Conservation (phyloP, 2,888 invertebrate species). For the Drosophila lutescens region DNA sequence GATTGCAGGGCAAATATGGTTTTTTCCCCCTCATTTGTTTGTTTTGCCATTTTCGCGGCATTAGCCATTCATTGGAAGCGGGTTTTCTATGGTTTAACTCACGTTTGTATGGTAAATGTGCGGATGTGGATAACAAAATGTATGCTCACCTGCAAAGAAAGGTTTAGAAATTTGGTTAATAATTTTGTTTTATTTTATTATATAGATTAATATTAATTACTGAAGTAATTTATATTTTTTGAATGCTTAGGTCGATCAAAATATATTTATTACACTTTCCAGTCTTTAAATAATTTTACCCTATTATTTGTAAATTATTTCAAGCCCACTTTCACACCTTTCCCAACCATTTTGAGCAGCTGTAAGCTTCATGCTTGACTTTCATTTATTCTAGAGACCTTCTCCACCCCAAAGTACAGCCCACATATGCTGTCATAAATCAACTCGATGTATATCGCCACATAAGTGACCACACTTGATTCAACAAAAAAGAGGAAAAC, state of each 20-base stretch:
- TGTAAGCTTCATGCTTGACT: slow-evolving; percentile 11
- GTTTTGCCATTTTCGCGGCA: slow-evolving; percentile 19
- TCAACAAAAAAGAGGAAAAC: slow-evolving; percentile 28
- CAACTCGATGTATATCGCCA: slow-evolving; percentile 36
- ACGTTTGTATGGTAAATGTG: background rate
- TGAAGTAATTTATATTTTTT: no score
- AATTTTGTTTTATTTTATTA: background rate
- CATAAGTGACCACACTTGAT: slow-evolving; percentile 50
- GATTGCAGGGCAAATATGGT: slow-evolving; percentile 34
- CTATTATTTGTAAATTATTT: slow-evolving; percentile 2
- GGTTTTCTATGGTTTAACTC: slow-evolving; percentile 5
- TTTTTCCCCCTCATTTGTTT: slow-evolving; percentile 5
- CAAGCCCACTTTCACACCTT: slow-evolving; percentile 14
- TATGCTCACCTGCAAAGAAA: slow-evolving; percentile 31
- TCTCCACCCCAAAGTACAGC: background rate
- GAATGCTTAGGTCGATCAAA: no score
- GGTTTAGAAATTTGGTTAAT: background rate
- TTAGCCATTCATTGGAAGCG: slow-evolving; percentile 4
- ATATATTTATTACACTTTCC: no score
- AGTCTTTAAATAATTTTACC: no score
- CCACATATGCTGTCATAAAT: slow-evolving; percentile 38
- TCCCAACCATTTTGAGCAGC: slow-evolving; percentile 10
- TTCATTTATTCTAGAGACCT: slow-evolving; percentile 5
- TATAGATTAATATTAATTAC: no score
- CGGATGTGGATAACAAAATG: background rate